Evolutionary conservation across 2,113 vertebrate genomes (phyloP).

Genomic region (Verasper variegatus): DNA sequence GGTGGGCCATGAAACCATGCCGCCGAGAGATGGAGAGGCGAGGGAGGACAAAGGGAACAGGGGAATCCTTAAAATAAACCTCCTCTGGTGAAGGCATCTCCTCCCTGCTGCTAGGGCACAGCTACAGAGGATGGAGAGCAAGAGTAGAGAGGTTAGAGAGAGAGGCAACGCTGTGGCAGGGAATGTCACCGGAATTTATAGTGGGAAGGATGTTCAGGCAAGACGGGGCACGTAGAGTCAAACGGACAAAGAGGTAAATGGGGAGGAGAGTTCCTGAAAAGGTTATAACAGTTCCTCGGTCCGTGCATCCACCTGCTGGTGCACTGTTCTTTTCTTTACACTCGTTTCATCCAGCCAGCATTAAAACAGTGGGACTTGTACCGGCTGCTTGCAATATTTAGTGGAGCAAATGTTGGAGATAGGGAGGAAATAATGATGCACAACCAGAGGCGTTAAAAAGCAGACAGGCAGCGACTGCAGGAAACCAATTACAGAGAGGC

Average conservation of each 20-base stretch:
- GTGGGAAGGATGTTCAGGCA: slow-evolving; percentile 41
- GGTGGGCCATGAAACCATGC: slow-evolving; percentile 74
- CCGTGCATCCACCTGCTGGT: slow-evolving; percentile 23
- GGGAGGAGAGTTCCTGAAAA: slow-evolving; percentile 28
- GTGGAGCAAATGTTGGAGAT: slow-evolving; percentile 19
- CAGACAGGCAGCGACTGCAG: slow-evolving; percentile 23
- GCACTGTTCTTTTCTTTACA: neutral
- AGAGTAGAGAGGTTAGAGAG: slow-evolving; percentile 43
- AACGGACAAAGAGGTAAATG: slow-evolving; percentile 36
- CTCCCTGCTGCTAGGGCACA: slow-evolving; percentile 62
- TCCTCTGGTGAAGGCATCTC: slow-evolving; percentile 74
- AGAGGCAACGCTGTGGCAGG: slow-evolving; percentile 39
- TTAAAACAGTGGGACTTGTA: neutral
- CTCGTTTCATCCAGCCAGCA: slow-evolving; percentile 6
- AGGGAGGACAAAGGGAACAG: slow-evolving; percentile 66
- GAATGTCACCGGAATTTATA: slow-evolving; percentile 55
- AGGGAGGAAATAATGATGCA: slow-evolving; percentile 28
- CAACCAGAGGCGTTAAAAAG: slow-evolving; percentile 9
- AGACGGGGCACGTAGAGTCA: slow-evolving; percentile 26
- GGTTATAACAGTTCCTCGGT: slow-evolving; percentile 14
- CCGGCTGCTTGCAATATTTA: slow-evolving; percentile 15
- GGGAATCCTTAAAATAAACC: slow-evolving; percentile 75
- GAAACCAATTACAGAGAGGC: slow-evolving; percentile 29
- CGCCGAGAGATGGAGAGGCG: slow-evolving; percentile 56
- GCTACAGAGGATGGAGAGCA: slow-evolving; percentile 40